A percentile compares a stretch with the other conserved stretches of the same genome.
Conservation (phyloP, 2,888 invertebrate genomes). For the Entomobrya proxima region DNA sequence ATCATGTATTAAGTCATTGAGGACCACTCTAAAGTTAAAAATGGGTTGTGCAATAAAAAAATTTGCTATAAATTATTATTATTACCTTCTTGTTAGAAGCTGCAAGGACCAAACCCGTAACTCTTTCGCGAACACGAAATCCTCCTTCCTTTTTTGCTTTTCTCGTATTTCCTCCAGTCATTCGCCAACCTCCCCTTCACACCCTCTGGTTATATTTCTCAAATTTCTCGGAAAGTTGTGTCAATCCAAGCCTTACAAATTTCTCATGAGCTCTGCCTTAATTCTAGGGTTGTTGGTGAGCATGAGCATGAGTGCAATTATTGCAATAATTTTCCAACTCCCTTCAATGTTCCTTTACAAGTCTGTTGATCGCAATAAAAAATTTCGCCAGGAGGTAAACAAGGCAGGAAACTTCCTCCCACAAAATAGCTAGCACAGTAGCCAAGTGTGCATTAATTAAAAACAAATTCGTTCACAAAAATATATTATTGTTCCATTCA, state of each 20-base stretch:
- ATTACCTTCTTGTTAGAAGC: no score
- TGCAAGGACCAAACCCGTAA: no score
- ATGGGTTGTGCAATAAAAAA: no score
- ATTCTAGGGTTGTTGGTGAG: conserved; percentile 10
- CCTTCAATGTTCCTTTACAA: conserved; percentile 23
- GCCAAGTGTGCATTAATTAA: background rate
- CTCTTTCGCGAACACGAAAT: background rate
- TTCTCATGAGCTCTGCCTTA: conserved; percentile 21
- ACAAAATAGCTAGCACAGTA: background rate
- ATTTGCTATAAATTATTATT: no score
- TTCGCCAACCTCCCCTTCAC: conserved; percentile 53
- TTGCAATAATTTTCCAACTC: conserved; percentile 25
- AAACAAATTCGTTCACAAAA: conserved; percentile 48
- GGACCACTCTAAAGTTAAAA: no score
- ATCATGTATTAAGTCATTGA: no score
- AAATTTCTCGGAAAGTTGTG: conserved; percentile 40
- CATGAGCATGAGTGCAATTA: background rate
- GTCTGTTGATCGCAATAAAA: conserved; percentile 24
- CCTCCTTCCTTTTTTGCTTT: conserved; percentile 44
- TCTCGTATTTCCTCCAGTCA: conserved; percentile 34
- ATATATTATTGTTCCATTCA: background rate
- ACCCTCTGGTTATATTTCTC: conserved; percentile 61
- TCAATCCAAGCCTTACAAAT: background rate
- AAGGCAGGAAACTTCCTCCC: conserved; percentile 18
- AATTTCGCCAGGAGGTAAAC: background rate